Percentiles rank a stretch among this genome's conserved stretches.
These are phyloP conservation scores for Grammomys surdaster DNA, from an alignment of 2,113 vertebrate species.

Conservation along the genomic window DNA sequence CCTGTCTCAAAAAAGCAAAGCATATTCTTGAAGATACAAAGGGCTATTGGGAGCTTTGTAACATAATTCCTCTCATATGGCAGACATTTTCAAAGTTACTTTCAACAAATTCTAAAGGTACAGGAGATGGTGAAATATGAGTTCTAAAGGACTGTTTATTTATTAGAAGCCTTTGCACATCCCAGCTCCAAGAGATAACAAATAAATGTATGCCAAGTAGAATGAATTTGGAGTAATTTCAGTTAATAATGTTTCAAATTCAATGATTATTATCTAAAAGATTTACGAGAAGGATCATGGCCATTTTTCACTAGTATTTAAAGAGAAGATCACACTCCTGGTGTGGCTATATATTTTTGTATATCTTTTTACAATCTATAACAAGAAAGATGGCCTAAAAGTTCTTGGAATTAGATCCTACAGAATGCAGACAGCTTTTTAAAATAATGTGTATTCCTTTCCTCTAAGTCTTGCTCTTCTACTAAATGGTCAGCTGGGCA, in stretches of 20 bases:
- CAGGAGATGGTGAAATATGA: background rate
- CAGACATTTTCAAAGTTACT: background rate
- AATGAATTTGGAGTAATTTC: background rate
- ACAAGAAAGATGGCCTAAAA: background rate
- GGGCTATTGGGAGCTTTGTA: background rate
- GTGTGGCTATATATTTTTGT: background rate
- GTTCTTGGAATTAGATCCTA: background rate
- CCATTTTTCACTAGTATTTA: background rate
- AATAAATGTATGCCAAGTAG: background rate
- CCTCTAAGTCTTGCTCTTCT: constrained; percentile 84
- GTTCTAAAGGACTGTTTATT: background rate
- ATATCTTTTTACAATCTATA: background rate
- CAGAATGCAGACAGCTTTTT: background rate
- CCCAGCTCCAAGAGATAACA: background rate
- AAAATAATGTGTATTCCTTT: background rate
- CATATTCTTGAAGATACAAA: background rate
- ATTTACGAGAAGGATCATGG: background rate
- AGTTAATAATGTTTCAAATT: background rate
- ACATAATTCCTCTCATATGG: background rate
- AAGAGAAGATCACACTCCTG: background rate
- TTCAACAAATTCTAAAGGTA: background rate
- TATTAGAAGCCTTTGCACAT: background rate
- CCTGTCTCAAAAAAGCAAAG: background rate
- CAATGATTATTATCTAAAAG: background rate
- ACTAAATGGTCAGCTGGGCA: constrained; percentile 88